phyloP scores from a whole-genome alignment of 2,888 invertebrate species.

The Tinea trinotella region DNA sequence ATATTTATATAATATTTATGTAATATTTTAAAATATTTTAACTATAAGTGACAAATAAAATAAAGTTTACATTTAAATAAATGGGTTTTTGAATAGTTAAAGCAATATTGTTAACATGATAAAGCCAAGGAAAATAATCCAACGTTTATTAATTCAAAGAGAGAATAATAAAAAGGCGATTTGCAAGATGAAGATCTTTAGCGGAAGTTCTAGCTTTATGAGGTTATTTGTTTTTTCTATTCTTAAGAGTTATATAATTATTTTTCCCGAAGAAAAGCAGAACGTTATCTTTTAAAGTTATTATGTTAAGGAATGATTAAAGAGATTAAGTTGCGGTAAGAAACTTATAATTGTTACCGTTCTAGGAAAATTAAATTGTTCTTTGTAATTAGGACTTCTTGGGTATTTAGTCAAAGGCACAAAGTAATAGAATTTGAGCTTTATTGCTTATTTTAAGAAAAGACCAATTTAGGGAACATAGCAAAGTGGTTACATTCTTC shows the following conservation, averaged over 20 bases:
- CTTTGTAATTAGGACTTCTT: neutral
- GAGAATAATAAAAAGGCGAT: neutral
- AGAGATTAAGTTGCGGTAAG: neutral
- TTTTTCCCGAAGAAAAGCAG: neutral
- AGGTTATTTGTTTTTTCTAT: conserved; percentile 1
- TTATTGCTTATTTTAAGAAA: too few species aligned
- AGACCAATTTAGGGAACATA: too few species aligned
- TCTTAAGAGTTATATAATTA: neutral
- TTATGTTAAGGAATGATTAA: neutral
- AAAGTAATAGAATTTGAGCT: too few species aligned
- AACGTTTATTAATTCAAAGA: neutral
- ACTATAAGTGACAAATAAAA: neutral
- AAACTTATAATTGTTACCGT: neutral
- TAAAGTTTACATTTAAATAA: neutral
- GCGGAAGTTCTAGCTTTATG: neutral
- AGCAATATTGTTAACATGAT: too few species aligned
- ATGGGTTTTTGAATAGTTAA: too few species aligned
- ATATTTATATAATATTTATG: too few species aligned
- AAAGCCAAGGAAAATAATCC: neutral
- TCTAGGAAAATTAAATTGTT: neutral
- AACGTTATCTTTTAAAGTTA: neutral
- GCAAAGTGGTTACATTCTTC: too few species aligned
- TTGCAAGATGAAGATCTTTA: neutral
- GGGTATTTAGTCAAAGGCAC: too few species aligned
- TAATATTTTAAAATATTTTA: too few species aligned